These are phyloP conservation scores for Chaetodon auriga DNA, from an alignment of 2,113 vertebrate species.

Conservation along the genomic window DNA sequence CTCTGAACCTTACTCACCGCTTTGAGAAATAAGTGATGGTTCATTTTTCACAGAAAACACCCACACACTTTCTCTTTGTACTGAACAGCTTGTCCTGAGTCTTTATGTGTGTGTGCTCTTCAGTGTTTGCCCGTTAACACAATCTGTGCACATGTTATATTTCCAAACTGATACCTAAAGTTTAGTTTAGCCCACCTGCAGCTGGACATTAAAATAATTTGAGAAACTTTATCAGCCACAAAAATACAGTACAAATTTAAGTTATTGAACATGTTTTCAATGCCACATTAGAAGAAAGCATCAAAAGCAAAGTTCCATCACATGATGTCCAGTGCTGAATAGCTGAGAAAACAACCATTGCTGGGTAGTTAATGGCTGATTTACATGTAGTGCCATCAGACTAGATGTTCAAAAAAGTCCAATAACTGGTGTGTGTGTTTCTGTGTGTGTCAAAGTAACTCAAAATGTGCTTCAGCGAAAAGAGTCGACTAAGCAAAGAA, in stretches of 20 bases:
- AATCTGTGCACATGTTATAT: conserved; percentile 25
- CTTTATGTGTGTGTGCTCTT: not conserved
- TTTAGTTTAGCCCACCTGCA: conserved; percentile 2
- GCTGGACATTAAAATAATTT: not conserved
- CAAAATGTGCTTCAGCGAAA: too few relatives aligned
- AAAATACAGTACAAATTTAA: not conserved
- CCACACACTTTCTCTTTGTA: conserved; percentile 50
- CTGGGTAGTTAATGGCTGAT: too few relatives aligned
- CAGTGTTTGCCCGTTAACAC: not conserved
- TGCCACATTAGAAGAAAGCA: not conserved
- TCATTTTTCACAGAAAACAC: conserved; percentile 60
- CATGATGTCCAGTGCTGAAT: too few relatives aligned
- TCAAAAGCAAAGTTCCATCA: not conserved
- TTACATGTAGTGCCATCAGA: too few relatives aligned
- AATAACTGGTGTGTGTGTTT: too few relatives aligned
- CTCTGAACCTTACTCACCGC: conserved; percentile 18
- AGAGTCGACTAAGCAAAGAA: too few relatives aligned
- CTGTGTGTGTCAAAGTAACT: too few relatives aligned
- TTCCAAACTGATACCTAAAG: conserved; percentile 14
- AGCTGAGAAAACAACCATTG: too few relatives aligned
- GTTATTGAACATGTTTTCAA: not conserved
- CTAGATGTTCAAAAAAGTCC: too few relatives aligned
- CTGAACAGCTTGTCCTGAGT: conserved; percentile 47
- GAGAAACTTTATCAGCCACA: not conserved
- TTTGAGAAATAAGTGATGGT: conserved; percentile 48